A percentile compares a stretch with the other conserved stretches of the same genome.
Evolutionary conservation across 2,797 vertebrate genomes (phyloP).

Genomic region (Sebastes baramenuke): DNA sequence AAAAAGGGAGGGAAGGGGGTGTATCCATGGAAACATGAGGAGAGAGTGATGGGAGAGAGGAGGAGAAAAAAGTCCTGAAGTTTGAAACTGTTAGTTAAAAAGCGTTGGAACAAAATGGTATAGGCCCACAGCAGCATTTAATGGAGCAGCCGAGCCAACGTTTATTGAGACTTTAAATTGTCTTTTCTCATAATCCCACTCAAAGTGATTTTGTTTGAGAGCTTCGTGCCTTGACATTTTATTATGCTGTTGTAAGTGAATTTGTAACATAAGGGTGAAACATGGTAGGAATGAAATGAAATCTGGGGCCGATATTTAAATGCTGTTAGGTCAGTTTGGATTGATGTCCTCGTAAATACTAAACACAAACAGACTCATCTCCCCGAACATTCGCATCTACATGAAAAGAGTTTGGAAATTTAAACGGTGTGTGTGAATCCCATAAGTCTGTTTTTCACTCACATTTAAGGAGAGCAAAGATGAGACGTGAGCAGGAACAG

Average conservation of each 20-base stretch:
- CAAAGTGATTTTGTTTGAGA: not conserved
- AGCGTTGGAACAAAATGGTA: constrained; percentile 38
- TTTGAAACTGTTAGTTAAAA: constrained; percentile 29
- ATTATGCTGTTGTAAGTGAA: not conserved
- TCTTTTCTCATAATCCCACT: constrained; percentile 13
- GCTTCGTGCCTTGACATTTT: not conserved
- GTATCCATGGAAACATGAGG: constrained; percentile 68
- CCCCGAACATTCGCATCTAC: not conserved
- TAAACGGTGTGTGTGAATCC: not conserved
- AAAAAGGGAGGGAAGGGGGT: not conserved
- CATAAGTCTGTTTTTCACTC: not conserved
- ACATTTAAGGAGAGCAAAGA: not conserved
- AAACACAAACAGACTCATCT: not conserved
- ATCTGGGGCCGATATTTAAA: not conserved
- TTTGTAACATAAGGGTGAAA: constrained; percentile 10
- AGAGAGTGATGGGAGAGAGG: constrained; percentile 43
- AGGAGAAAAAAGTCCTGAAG: constrained; percentile 36
- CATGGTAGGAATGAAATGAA: not conserved
- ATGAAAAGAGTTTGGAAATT: not conserved
- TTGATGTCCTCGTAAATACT: not conserved
- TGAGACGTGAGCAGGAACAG: not conserved
- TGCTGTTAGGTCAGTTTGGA: not conserved
- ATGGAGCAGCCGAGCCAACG: not conserved
- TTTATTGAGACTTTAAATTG: constrained; percentile 5
- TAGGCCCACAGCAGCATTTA: constrained; percentile 29